phyloP scores from a whole-genome alignment of 1,140 invertebrate species.

The Drosophila mayri region DNA sequence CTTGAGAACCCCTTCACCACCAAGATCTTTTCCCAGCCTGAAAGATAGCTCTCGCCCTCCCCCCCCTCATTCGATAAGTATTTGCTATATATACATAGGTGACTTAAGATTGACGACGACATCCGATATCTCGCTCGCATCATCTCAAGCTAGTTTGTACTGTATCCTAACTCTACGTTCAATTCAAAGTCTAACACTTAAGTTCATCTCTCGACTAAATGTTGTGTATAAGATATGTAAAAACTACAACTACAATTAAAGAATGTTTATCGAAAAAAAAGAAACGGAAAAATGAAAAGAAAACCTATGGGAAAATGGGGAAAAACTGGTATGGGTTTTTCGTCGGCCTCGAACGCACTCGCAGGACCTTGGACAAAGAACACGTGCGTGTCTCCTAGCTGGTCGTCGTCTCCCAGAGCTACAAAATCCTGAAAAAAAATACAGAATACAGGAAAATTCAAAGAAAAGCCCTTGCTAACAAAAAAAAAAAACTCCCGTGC shows the following conservation, averaged over 20 bases:
- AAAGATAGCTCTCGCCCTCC: not conserved
- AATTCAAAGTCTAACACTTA: slow-evolving; percentile 46
- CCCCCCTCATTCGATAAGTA: slow-evolving; percentile 14
- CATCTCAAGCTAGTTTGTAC: slow-evolving; percentile 48
- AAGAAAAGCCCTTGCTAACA: slow-evolving; percentile 5
- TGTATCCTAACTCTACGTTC: slow-evolving; percentile 53
- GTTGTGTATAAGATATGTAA: slow-evolving; percentile 51
- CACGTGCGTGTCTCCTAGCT: slow-evolving; percentile 42
- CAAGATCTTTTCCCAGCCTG: not conserved
- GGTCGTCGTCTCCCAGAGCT: slow-evolving; percentile 23
- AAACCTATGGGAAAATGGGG: not conserved
- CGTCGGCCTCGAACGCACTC: slow-evolving; percentile 12
- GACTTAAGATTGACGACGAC: slow-evolving; percentile 32
- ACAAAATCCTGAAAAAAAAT: not conserved
- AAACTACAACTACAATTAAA: slow-evolving; percentile 47
- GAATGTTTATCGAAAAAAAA: slow-evolving; percentile 39
- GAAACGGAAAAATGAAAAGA: not conserved
- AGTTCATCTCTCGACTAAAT: slow-evolving; percentile 50
- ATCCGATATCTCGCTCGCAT: slow-evolving; percentile 22
- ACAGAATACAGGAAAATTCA: slow-evolving; percentile 6
- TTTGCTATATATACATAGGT: slow-evolving; percentile 16
- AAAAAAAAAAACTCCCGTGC: not conserved
- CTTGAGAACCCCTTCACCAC: not conserved
- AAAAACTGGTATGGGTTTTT: slow-evolving; percentile 9
- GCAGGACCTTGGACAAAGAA: slow-evolving; percentile 27